Percentiles rank a stretch among this genome's conserved stretches.
Conservation (phyloP, 2,113 vertebrate genomes). For the Monarcha castaneiventris region DNA sequence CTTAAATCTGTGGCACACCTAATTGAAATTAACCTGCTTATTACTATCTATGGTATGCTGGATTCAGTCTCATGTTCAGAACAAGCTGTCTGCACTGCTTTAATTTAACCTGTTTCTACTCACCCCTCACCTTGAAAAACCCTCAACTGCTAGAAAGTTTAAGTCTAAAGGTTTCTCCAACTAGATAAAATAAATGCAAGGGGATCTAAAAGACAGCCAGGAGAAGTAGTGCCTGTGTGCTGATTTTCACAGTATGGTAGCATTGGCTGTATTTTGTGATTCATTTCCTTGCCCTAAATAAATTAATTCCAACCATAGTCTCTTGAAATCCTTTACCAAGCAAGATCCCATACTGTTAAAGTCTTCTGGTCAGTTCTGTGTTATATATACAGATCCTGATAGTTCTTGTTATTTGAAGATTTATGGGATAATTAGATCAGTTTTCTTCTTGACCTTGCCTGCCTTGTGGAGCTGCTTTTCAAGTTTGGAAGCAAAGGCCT, state of each 20-base stretch:
- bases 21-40: not conserved
- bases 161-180: not conserved
- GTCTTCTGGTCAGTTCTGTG: not conserved
- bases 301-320: not conserved
- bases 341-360: not conserved
- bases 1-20: not conserved
- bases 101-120: not conserved
- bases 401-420: conserved; percentile 27
- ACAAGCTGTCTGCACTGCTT: not conserved
- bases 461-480: conserved; percentile 30
- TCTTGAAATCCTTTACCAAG: not conserved
- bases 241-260: conserved; percentile 18
- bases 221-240: not conserved
- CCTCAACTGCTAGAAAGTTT: not conserved
- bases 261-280: not conserved
- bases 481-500: conserved; percentile 39
- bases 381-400: not conserved
- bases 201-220: not conserved
- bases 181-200: conserved; percentile 2
- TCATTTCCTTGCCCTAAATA: conserved; percentile 4
- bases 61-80: not conserved
- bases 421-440: conserved; percentile 36
- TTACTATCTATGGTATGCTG: not conserved
- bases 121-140: not conserved
- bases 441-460: conserved; percentile 51